Conservation (phyloP, 2,113 vertebrate species). For the Dissostichus mawsoni region DNA sequence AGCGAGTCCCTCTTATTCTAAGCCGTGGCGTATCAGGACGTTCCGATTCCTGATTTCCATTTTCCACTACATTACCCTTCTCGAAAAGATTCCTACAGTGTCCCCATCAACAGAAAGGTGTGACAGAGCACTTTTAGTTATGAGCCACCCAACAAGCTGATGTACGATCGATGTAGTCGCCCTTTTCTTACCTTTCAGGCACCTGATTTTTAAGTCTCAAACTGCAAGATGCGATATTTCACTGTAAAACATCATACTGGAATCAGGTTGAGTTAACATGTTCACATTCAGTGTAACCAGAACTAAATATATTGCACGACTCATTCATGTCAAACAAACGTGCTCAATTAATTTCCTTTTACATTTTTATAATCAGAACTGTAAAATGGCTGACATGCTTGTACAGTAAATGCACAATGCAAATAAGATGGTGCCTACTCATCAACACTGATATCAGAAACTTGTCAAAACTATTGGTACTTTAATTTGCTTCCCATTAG, state of each 20-base stretch:
- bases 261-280: background rate
- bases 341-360: too few relatives aligned
- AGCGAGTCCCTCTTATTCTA: conserved; percentile 61
- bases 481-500: background rate
- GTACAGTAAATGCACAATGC: too few relatives aligned
- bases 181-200: conserved; percentile 9
- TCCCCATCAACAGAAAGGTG: conserved; percentile 27
- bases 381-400: too few relatives aligned
- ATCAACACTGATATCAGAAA: background rate
- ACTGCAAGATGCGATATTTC: background rate
- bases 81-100: conserved; percentile 24
- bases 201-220: background rate
- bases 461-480: background rate
- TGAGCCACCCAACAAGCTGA: conserved; percentile 1
- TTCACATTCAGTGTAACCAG: background rate
- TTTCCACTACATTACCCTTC: conserved; percentile 60
- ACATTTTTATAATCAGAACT: too few relatives aligned
- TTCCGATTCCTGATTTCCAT: conserved; percentile 52
- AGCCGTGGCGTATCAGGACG: conserved; percentile 43
- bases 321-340: background rate
- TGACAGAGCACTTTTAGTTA: conserved; percentile 20
- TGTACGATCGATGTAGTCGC: background rate
- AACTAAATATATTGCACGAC: too few relatives aligned
- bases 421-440: too few relatives aligned
- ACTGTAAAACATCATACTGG: background rate